Evolutionary conservation across 2,797 vertebrate species (phyloP), one percentile per base, ranked within the genome.

Genomic region (Salarias fasciatus): DNA sequence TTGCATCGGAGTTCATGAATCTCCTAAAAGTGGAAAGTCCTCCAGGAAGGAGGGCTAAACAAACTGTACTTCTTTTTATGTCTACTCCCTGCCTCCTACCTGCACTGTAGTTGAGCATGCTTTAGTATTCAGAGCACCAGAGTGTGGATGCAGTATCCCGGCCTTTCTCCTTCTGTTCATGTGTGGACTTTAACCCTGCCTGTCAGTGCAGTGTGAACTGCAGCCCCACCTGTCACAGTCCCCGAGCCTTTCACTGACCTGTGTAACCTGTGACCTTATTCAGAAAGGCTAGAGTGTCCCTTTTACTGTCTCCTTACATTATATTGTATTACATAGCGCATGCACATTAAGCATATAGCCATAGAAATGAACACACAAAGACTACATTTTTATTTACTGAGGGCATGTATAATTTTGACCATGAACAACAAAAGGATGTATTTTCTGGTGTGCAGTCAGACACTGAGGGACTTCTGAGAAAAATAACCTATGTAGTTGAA

Each of bases 51-150:
- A 63, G 59, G 45, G 35, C 28, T 52, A 36, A 64, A 79, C 35
- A 63, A 55, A 64, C 51, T 56, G 14, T 48, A 31, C 44, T 61
- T 51, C 66, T 51, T 47, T 28, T 53, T 5, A 24, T 58, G 14
- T 69, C 47, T 61, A 3, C 51, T 65, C 63, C 80, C 75, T 69
- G 35, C 59, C 48, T 49, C 64, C 66, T 69, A 36, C 71, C 62
- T 7, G 8, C 72, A 54, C 72, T 79, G 51, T 59, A 71, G 69
- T 66, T 5, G 11, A 72, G 89, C 88, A 89, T 91, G 86, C 69
- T 64, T 76, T 72, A 71, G 48, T 48, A 77, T 62, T 63, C 54
- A 72, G 35, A 72, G 71, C 75, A 75, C 70, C 46, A 14, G 5
- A 41, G 8, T 86, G 58, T 82, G 72, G 79, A 87, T 85, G 83